A percentile compares a stretch with the other conserved stretches of the same genome.
Conservation (phyloP, 2,797 vertebrate species). For the Pseudomugil tenellus region DNA sequence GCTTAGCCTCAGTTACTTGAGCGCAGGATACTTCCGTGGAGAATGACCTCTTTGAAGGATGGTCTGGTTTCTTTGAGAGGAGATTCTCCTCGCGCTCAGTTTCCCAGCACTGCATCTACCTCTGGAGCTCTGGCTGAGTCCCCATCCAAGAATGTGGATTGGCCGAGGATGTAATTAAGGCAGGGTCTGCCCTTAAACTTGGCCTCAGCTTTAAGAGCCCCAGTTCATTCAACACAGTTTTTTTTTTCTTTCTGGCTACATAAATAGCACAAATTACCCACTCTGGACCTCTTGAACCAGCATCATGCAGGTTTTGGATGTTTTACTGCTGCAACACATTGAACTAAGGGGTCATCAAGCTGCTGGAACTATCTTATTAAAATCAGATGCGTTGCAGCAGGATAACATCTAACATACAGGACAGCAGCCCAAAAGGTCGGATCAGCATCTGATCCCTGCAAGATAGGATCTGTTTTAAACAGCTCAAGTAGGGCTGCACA, state of each 20-base stretch:
- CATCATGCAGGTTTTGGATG: background rate
- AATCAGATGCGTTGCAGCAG: background rate
- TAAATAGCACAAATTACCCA: background rate
- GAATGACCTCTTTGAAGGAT: slow-evolving; percentile 79
- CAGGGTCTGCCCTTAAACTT: slow-evolving; percentile 66
- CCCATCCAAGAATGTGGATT: slow-evolving; percentile 72
- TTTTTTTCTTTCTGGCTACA: slow-evolving; percentile 25
- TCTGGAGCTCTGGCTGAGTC: slow-evolving; percentile 65
- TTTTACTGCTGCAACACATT: background rate
- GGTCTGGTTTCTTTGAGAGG: slow-evolving; percentile 74
- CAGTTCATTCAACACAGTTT: slow-evolving; percentile 40
- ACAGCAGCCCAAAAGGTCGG: background rate
- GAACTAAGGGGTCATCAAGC: background rate
- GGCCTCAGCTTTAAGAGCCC: slow-evolving; percentile 64
- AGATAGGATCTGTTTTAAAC: slow-evolving; percentile 40
- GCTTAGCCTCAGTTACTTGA: slow-evolving; percentile 58
- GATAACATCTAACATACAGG: background rate
- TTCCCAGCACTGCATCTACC: slow-evolving; percentile 74
- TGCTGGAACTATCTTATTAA: background rate
- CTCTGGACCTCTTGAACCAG: background rate
- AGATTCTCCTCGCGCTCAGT: slow-evolving; percentile 79
- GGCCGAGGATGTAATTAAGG: slow-evolving; percentile 76
- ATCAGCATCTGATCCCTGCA: slow-evolving; percentile 20
- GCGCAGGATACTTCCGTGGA: slow-evolving; percentile 68
- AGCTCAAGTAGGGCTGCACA: no score